A percentile compares a stretch with the other conserved stretches of the same genome.
Conservation (phyloP, 2,113 vertebrate species). For the Dasyornis broadbenti region DNA sequence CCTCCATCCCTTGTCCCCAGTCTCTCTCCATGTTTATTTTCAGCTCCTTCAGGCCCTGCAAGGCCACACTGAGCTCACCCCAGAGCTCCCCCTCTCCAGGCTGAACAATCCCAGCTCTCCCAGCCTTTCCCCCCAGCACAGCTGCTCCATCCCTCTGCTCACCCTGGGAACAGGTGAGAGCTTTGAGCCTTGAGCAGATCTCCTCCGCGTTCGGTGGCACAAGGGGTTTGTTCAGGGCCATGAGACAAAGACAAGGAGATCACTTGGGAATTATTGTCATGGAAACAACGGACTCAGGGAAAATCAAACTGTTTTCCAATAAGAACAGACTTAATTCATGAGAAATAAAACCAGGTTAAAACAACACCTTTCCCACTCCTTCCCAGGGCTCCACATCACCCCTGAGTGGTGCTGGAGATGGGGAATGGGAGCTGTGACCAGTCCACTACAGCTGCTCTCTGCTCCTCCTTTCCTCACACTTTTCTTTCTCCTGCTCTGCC, state of each 20-base stretch:
- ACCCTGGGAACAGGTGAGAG: not conserved
- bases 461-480: not conserved
- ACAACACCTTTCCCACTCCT: not conserved
- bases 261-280: not conserved
- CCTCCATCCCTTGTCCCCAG: fast-evolving
- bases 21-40: not conserved
- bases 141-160: not conserved
- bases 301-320: not conserved
- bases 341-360: not conserved
- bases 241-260: not conserved
- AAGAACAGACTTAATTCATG: not conserved
- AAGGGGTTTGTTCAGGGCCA: not conserved
- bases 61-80: not conserved
- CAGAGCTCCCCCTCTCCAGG: not conserved
- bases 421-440: not conserved
- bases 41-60: fast-evolving
- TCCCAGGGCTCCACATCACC: not conserved
- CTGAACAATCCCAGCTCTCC: not conserved
- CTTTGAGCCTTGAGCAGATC: not conserved
- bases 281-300: not conserved
- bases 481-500: not conserved
- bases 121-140: not conserved
- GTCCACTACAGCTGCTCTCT: not conserved
- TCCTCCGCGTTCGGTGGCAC: not conserved
- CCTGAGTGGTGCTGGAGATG: not conserved